Evolutionary conservation across 1,140 invertebrate genomes (phyloP), one percentile per base, ranked within the genome.

Genomic region (Psilanteris sp.): DNA sequence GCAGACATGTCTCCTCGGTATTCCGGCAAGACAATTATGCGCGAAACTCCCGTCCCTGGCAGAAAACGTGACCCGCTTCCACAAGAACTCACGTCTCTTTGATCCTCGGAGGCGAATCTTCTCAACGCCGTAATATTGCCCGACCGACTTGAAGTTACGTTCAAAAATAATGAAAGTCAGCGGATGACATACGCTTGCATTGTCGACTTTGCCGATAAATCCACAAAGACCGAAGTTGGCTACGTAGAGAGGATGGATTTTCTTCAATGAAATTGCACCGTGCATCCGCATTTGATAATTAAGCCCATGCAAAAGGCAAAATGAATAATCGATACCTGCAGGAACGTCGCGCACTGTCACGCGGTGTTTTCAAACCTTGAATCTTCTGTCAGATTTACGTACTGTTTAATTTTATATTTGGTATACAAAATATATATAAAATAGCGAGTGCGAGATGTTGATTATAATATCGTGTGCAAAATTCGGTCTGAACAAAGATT

Each of bases 1-100:
- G 67, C 43, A 26, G 24, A 10, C n/a, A 62, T 61, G 71, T 75
- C 57, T 78, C 52, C 41, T 77, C 61, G 57, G 70, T 61, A 71
- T 74, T 61, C 43, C 50, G 48, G 46, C 54, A 52, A 73, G 67
- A 78, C 66, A 80, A 80, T 80, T 80, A 80, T 79, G 73, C 66
- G 67, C 48, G 70, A 29, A 24, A 3, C 39, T 20, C 44, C 26
- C 18, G 61, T 34, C 39, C 43, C 57, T 32, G 16, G 18, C 20
- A 54, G 26, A 55, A 67, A 71, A 77, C 74, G 74, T 77, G 74
- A 77, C 74, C 67, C 61, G 74, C 46, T 59, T 77, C 14, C 59
- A 39, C 67, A 71, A 77, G 57, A 29, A 66, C 57, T 64, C 73
- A 43, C 57, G 64, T 68, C 73, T 59, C 73, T 76, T 76, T 76